Evolutionary conservation across 2,113 vertebrate species (phyloP).

Genomic region (Gracilinanus agilis): DNA sequence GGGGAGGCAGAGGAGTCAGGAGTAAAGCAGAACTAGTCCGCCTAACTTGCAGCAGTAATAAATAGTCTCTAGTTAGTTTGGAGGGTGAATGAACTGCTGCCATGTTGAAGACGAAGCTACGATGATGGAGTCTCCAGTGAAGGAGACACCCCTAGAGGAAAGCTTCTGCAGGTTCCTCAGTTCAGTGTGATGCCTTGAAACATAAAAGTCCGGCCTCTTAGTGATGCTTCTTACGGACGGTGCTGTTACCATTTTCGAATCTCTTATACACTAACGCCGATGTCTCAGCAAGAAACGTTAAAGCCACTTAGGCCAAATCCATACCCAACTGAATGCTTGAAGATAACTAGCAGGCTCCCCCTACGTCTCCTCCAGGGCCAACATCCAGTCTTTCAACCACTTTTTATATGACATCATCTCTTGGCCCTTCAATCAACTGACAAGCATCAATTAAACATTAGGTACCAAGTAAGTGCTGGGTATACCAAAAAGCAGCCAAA

Average conservation of each 20-base stretch:
- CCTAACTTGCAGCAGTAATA: not conserved
- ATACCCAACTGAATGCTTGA: not conserved
- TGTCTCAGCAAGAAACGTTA: not conserved
- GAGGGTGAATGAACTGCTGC: not conserved
- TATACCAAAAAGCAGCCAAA: too few species aligned
- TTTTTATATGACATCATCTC: not conserved
- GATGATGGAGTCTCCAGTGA: too few species aligned
- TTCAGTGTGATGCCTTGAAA: not conserved
- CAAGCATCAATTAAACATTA: not conserved
- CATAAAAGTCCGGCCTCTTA: rapidly evolving
- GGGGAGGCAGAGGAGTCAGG: not conserved
- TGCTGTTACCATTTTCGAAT: not conserved
- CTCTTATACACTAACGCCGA: not conserved
- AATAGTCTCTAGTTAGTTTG: not conserved
- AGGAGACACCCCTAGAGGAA: too few species aligned
- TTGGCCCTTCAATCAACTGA: not conserved
- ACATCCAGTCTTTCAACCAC: not conserved
- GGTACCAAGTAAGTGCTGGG: not conserved
- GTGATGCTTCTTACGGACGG: not conserved
- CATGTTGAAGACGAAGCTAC: too few species aligned
- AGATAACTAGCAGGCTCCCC: not conserved
- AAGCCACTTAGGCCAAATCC: not conserved
- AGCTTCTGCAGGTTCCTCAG: not conserved
- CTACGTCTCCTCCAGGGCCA: not conserved
- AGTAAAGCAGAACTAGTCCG: not conserved